Conservation (phyloP, 1,140 invertebrate species). For the Laodelphax striatellus region DNA sequence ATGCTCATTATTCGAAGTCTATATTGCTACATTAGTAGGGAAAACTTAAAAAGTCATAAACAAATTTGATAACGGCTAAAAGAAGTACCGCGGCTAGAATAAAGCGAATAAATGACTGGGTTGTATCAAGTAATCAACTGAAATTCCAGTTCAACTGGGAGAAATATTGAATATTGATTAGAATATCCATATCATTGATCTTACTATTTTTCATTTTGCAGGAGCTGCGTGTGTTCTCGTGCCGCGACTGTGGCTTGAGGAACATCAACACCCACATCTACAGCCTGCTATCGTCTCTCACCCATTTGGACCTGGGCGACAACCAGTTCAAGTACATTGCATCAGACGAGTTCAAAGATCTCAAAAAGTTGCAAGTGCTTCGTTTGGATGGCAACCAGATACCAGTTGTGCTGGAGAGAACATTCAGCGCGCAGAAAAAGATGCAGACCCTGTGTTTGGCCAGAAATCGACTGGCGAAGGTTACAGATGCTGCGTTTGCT, state of each 20-base stretch:
- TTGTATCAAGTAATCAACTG: no score
- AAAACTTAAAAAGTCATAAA: no score
- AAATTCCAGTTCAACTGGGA: no score
- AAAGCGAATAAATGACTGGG: no score
- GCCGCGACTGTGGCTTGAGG: constrained; percentile 51
- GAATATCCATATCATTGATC: no score
- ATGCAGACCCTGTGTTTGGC: constrained; percentile 43
- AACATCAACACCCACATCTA: constrained; percentile 66
- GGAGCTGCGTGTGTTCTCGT: constrained; percentile 52
- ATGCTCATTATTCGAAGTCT: no score
- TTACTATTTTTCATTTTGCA: constrained; percentile 33
- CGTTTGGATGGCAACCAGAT: constrained; percentile 64
- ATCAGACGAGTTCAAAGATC: constrained; percentile 56
- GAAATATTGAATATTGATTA: no score
- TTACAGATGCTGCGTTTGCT: constrained; percentile 53
- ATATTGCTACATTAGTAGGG: no score
- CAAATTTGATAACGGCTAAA: no score
- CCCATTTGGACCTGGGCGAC: constrained; percentile 58
- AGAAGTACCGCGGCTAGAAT: no score
- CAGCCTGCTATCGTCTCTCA: constrained; percentile 52
- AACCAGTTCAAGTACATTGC: constrained; percentile 66
- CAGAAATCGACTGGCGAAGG: constrained; percentile 57
- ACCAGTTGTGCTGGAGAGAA: constrained; percentile 57
- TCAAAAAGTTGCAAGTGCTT: constrained; percentile 52
- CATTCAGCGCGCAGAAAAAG: constrained; percentile 40